phyloP scores from a whole-genome alignment of 2,888 invertebrate genomes.

The Steinernema hermaphroditum region DNA sequence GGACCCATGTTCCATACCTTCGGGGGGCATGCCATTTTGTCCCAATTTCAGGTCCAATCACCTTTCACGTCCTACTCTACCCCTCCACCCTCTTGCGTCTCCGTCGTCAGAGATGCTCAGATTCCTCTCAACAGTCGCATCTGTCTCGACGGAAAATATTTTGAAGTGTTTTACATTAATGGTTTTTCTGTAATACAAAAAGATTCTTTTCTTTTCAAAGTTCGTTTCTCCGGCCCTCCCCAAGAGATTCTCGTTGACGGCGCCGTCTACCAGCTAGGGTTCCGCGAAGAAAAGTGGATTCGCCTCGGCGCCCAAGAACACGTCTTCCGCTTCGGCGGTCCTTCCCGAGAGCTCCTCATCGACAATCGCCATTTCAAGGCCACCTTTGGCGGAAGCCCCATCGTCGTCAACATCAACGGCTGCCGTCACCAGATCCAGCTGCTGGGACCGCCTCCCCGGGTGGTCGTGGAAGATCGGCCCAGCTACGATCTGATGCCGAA shows the following conservation, averaged over 20 bases:
- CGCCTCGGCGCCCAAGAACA: constrained; percentile 67
- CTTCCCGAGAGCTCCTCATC: constrained; percentile 85
- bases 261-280: constrained; percentile 50
- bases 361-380: constrained; percentile 87
- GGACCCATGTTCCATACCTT: too few species aligned
- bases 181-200: constrained; percentile 64
- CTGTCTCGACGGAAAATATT: constrained; percentile 65
- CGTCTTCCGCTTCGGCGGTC: constrained; percentile 81
- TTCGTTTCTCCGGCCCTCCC: constrained; percentile 62
- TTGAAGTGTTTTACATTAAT: constrained; percentile 63
- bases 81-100: too few species aligned
- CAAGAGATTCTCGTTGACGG: constrained; percentile 64
- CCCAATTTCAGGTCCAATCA: too few species aligned
- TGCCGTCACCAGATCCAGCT: constrained; percentile 79
- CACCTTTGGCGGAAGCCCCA: constrained; percentile 81
- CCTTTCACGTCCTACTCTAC: too few species aligned
- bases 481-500: constrained; percentile 75
- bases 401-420: constrained; percentile 79
- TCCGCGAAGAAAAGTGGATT: constrained; percentile 60
- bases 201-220: constrained; percentile 63
- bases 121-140: constrained; percentile 65
- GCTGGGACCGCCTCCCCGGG: constrained; percentile 88
- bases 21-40: too few species aligned
- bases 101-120: too few species aligned
- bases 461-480: constrained; percentile 80